Evolutionary conservation across 2,888 invertebrate genomes (phyloP), one percentile per base, ranked within the genome.

Genomic region (Drosophila rubida): DNA sequence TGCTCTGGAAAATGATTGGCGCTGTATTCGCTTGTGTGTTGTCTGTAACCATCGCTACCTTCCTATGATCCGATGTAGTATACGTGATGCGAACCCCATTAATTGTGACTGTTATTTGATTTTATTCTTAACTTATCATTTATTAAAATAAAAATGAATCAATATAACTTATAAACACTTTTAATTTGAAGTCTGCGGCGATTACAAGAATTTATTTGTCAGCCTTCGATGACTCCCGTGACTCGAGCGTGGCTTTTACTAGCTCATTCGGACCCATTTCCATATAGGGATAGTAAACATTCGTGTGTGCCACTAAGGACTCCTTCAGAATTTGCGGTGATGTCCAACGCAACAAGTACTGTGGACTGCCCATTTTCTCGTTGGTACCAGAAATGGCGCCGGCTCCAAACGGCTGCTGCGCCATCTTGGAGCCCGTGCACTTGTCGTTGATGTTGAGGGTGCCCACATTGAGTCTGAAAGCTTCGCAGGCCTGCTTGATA

Each of bases 391-490:
- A 98, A 93, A 97, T 94, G 84, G 98, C 94, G 2, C 97, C 95
- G 35, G 99, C 99, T 44, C 99, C 99, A 91, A 99, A 99, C 0
- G 99, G 99, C 91, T 99, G 99, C 90, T 99, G 99, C 0, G 97
- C 99, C 4, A 99, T 99, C 27, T 99, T 96, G 11, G 99, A 97
- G 0, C 99, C 99, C 0, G 99, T 99, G 0, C 97, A 98, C 92
- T 99, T 99, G 91, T 99, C 99, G 88, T 99, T 99, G 45, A 99
- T 93, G 91, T 99, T 99, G 92, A 99, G 97, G 92, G 99, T 99
- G 22, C 99, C 99, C 13, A 98, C 97, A 0, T 97, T 94, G 92
- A 95, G 95, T 87, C 96, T 96, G 44, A 99, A 94, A 55, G 94
- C 94, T 46, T 97, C 96, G 0, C 95, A 91, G 6, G 97, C 97